A percentile compares a stretch with the other conserved stretches of the same genome.
These are phyloP conservation scores for Sebastes diploproa DNA, from an alignment of 2,797 vertebrate genomes.

Conservation along the genomic window DNA sequence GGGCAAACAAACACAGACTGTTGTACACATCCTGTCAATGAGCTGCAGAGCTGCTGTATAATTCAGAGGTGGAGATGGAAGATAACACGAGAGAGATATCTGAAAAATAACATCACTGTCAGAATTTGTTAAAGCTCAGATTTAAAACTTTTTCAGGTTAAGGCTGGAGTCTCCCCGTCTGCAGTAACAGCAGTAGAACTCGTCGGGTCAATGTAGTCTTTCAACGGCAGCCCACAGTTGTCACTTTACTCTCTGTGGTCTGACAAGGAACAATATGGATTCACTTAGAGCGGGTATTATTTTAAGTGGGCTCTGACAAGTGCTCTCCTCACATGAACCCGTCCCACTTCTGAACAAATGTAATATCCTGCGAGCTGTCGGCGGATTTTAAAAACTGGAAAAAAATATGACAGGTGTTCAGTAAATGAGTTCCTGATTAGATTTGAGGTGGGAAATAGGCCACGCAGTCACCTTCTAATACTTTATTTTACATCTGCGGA, in stretches of 20 bases:
- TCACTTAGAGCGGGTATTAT: background rate
- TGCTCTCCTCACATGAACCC: background rate
- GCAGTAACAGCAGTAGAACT: background rate
- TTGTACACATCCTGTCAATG: background rate
- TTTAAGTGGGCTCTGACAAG: background rate
- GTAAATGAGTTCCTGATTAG: background rate
- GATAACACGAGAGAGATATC: background rate
- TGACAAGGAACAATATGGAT: constrained; percentile 2
- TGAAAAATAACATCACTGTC: background rate
- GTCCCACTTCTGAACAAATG: background rate
- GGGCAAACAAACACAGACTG: background rate
- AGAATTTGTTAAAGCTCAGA: constrained; percentile 5
- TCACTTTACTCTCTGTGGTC: background rate
- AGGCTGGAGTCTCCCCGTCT: background rate
- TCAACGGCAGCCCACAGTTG: background rate
- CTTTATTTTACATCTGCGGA: background rate
- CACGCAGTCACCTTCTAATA: background rate
- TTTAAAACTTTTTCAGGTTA: background rate
- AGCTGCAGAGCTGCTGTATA: constrained; percentile 38
- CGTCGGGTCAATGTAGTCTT: background rate
- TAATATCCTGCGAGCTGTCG: background rate
- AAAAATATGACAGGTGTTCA: background rate
- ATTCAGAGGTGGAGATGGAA: constrained; percentile 32
- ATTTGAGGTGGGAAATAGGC: background rate
- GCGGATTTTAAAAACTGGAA: background rate